Conservation (phyloP, 2,113 vertebrate genomes). For the Canis aureus region DNA sequence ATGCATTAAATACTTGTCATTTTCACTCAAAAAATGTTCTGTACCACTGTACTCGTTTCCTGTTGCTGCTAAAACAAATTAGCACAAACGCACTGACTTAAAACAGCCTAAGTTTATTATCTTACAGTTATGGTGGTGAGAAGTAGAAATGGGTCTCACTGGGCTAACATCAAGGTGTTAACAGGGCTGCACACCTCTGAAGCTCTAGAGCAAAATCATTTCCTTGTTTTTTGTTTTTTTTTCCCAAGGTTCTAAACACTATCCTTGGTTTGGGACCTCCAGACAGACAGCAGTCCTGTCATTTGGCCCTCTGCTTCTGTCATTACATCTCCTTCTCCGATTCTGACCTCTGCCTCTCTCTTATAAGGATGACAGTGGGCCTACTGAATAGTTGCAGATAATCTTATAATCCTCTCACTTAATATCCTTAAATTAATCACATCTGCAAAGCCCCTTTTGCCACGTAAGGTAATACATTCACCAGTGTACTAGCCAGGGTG, state of each 20-base stretch:
- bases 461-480: background rate
- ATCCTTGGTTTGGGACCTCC: background rate
- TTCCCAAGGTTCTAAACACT: background rate
- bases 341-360: background rate
- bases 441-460: background rate
- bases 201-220: background rate
- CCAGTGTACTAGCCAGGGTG: background rate
- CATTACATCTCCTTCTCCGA: background rate
- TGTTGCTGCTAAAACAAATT: background rate
- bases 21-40: background rate
- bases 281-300: too few species aligned
- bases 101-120: background rate
- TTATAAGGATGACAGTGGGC: background rate
- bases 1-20: background rate
- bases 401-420: background rate
- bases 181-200: background rate
- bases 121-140: background rate
- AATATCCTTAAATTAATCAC: background rate
- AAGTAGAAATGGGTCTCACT: background rate
- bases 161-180: background rate
- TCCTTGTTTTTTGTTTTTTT: background rate
- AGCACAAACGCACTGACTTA: background rate
- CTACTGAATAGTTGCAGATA: background rate
- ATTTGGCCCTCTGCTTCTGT: background rate
- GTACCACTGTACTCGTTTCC: background rate